Percentiles rank a stretch among this genome's conserved stretches.
Evolutionary conservation across 2,888 invertebrate species (phyloP).

Genomic region (Drosophila stalkeri): DNA sequence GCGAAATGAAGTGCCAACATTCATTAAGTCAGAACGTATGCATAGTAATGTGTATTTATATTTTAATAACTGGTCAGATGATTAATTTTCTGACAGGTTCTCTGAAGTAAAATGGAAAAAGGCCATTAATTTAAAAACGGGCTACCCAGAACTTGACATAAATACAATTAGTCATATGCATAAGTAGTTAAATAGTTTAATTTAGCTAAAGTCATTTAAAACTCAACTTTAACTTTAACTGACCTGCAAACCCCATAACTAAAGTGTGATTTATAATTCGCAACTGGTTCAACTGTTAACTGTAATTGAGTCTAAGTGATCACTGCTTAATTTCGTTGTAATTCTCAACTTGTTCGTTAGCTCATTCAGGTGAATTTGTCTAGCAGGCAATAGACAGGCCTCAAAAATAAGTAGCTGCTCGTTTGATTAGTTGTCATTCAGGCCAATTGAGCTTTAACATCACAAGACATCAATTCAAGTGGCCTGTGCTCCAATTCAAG

Average conservation of each 20-base stretch:
- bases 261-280: background rate
- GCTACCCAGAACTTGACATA: background rate
- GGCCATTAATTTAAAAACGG: slow-evolving; percentile 6
- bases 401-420: background rate
- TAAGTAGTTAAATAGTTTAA: background rate
- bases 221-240: background rate
- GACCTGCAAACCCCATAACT: background rate
- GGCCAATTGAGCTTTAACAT: slow-evolving; percentile 28
- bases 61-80: slow-evolving; percentile 22
- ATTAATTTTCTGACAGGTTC: slow-evolving; percentile 12
- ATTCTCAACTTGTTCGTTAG: background rate
- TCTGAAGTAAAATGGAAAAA: background rate
- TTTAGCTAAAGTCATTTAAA: background rate
- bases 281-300: background rate
- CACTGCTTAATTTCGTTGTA: background rate
- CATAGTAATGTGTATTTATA: slow-evolving; percentile 3
- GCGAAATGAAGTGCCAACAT: background rate
- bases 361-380: slow-evolving; percentile 1
- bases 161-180: background rate
- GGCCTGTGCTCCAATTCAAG: slow-evolving; percentile 28
- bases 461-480: slow-evolving; percentile 26
- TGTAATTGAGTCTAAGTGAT: background rate
- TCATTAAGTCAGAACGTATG: slow-evolving; percentile 10
- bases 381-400: background rate
- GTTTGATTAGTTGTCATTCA: background rate